phyloP scores from a whole-genome alignment of 2,888 invertebrate species.

The Clusia tigrina region DNA sequence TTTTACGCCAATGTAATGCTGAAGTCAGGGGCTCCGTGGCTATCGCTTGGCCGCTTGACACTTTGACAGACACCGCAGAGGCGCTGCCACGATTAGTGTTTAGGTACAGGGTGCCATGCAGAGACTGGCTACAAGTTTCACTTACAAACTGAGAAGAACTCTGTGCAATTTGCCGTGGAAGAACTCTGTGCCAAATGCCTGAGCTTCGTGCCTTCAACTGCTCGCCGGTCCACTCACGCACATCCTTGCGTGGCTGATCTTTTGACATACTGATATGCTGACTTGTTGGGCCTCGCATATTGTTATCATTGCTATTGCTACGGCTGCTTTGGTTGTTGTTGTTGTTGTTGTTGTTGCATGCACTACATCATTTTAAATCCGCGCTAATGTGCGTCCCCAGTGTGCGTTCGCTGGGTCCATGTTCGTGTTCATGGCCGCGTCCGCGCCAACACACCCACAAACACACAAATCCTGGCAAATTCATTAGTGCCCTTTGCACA shows the following conservation, averaged over 20 bases:
- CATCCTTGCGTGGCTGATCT: background rate
- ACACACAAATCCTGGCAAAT: slow-evolving; percentile 46
- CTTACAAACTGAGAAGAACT: background rate
- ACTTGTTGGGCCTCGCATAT: too few relatives aligned
- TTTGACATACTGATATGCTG: slow-evolving; percentile 27
- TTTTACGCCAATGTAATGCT: slow-evolving; percentile 1
- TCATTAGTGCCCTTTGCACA: slow-evolving; percentile 45
- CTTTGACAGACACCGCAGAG: background rate
- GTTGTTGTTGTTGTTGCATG: slow-evolving; percentile 10
- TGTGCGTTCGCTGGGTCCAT: background rate
- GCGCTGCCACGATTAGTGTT: background rate
- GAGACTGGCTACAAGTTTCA: background rate
- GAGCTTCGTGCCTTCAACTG: too few relatives aligned
- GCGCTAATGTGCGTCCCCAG: slow-evolving; percentile 20
- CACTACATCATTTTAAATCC: slow-evolving; percentile 20
- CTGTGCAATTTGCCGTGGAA: too few relatives aligned
- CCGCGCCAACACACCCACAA: slow-evolving; percentile 5
- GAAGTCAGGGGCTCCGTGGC: background rate
- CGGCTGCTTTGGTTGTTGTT: slow-evolving; percentile 12
- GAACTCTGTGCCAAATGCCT: too few relatives aligned
- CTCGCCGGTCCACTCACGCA: background rate
- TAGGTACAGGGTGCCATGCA: background rate
- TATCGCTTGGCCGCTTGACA: background rate
- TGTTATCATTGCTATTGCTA: too few relatives aligned
- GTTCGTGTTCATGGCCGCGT: background rate